phyloP scores from a whole-genome alignment of 1,140 invertebrate species.

The Chrysomallon squamiferum region DNA sequence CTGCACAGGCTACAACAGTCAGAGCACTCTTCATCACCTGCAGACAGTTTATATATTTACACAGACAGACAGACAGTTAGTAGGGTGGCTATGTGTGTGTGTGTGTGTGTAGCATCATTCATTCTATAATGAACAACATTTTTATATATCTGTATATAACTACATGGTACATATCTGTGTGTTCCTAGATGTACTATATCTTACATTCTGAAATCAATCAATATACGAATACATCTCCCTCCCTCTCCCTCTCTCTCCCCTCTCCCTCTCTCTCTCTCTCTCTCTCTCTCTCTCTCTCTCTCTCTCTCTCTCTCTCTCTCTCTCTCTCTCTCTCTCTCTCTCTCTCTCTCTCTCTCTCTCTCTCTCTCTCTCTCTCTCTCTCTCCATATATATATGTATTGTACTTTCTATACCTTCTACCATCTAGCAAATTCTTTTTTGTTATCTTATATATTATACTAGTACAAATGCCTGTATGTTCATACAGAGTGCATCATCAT shows the following conservation, averaged over 20 bases:
- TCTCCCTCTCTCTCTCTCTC: no score
- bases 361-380: background rate
- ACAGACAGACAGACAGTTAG: background rate
- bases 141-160: background rate
- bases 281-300: no score
- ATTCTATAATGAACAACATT: background rate
- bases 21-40: slow-evolving; percentile 29
- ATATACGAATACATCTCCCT: no score
- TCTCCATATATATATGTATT: background rate
- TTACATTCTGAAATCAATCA: background rate
- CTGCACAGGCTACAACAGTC: slow-evolving; percentile 14
- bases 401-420: background rate
- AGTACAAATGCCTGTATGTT: background rate
- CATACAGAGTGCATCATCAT: background rate
- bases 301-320: no score
- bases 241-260: no score
- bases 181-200: background rate
- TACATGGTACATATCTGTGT: no score
- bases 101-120: background rate
- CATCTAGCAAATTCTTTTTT: background rate
- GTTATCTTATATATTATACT: background rate
- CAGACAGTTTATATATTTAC: background rate
- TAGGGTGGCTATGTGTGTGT: background rate
- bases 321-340: no score
- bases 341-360: no score